Conservation (phyloP, 2,888 invertebrate genomes). For the Mycalesis mineus region DNA sequence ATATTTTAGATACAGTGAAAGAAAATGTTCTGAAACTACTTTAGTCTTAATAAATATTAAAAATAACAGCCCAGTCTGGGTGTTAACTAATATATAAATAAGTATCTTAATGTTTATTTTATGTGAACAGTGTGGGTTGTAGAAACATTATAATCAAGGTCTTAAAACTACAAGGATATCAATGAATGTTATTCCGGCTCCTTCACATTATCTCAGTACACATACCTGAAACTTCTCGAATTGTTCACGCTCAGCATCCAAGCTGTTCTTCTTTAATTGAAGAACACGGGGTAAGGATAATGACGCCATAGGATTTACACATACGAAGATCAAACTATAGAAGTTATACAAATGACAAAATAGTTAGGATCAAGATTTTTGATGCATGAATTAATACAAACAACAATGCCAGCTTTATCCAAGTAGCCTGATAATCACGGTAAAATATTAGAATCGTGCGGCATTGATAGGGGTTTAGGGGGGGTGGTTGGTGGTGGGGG, state of each 20-base stretch:
- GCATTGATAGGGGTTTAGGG: too few species aligned
- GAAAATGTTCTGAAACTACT: too few species aligned
- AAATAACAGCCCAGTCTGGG: too few species aligned
- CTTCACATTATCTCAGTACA: background rate
- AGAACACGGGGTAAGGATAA: slow-evolving; percentile 84
- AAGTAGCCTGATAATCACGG: too few species aligned
- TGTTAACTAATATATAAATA: background rate
- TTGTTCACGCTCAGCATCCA: slow-evolving; percentile 88
- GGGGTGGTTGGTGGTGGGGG: too few species aligned
- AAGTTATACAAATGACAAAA: slow-evolving; percentile 20
- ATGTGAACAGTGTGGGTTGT: background rate
- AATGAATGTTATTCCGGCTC: background rate
- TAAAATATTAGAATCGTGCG: too few species aligned
- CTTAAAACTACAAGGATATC: background rate
- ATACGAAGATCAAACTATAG: slow-evolving; percentile 47
- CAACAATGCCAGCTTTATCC: background rate
- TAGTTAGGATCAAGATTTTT: background rate
- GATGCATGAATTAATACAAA: background rate
- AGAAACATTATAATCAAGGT: background rate
- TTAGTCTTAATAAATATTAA: too few species aligned
- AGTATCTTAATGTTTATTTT: background rate
- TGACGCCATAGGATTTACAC: slow-evolving; percentile 81
- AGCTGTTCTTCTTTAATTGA: slow-evolving; percentile 85
- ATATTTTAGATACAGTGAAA: too few species aligned
- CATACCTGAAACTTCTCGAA: slow-evolving; percentile 90